Evolutionary conservation across 2,113 vertebrate genomes (phyloP), one percentile per base, ranked within the genome.

Genomic region (Gadus macrocephalus): DNA sequence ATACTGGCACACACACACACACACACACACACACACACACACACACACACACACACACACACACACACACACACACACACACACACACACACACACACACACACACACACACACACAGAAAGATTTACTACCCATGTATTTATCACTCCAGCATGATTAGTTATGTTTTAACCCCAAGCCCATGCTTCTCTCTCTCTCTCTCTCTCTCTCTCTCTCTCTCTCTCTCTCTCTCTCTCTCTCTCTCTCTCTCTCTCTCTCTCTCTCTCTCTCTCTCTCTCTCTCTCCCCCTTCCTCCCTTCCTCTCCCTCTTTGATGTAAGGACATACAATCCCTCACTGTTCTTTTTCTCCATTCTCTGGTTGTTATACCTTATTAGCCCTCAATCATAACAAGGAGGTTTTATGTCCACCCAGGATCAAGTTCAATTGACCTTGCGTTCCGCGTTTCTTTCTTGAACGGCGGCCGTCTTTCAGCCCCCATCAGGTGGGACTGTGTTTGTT

Each of bases 401-500:
- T 25, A 63, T 9, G 4, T 19, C 15, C 31, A 66, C 59, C 62
- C 2, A 72, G 62, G 68, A 31, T 55, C 20, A 16, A 64, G 0
- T 53, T 78, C n/a, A 49, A 74, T 70, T 77, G 38, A 67, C 53
- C 66, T 64, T 19, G 16, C 17, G 56, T 56, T 65, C 14, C 61
- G 3, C 15, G 9, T 9, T 42, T 31, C 25, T 17, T 81, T 66
- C 60, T 68, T 75, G 76, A 75, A 62, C 69, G 59, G 66, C 68
- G 67, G 75, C 72, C 77, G 66, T 80, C 73, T 76, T 77, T 76
- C 78, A 76, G 60, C 22, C 70, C 70, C 38, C 75, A 74, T 62
- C 20, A 76, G 67, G 67, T 71, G 78, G 25, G 72, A 17, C 62
- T 61, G 56, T 79, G 76, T 84, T 84, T 83, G 77, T 83, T 76